Percentiles rank a stretch among this genome's conserved stretches.
Conservation (phyloP, 2,113 vertebrate species). For the Noctilio leporinus region DNA sequence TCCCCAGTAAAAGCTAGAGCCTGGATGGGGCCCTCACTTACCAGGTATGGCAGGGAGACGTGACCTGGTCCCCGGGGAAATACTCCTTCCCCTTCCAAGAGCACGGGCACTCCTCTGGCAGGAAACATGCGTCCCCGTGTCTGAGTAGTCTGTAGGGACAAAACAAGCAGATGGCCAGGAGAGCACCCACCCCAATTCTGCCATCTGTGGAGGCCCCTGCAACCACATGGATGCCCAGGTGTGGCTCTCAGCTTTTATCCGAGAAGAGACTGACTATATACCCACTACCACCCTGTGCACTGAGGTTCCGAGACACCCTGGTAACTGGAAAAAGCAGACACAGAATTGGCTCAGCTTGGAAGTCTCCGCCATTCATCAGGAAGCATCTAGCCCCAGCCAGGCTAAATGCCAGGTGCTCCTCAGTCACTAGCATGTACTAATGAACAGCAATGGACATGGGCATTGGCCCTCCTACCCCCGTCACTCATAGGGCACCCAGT, state of each 20-base stretch:
- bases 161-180: not conserved
- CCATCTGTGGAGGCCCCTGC: not conserved
- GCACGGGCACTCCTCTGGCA: slow-evolving; percentile 89
- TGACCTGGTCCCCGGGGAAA: slow-evolving; percentile 91
- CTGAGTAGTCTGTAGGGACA: slow-evolving; percentile 85
- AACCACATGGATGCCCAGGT: not conserved
- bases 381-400: not conserved
- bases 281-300: not conserved
- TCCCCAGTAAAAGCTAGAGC: not conserved
- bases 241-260: not conserved
- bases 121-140: slow-evolving; percentile 91
- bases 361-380: not conserved
- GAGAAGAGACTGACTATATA: not conserved
- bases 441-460: not conserved
- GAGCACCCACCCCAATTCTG: not conserved
- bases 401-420: not conserved
- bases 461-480: not conserved
- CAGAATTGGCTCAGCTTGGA: not conserved
- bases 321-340: not conserved
- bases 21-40: slow-evolving; percentile 69
- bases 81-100: slow-evolving; percentile 97
- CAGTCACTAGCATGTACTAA: not conserved
- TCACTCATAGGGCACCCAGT: not conserved
- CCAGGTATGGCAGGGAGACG: slow-evolving; percentile 93
- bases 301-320: not conserved